phyloP scores from a whole-genome alignment of 2,797 vertebrate species.

The Petrocephalus sullivani region DNA sequence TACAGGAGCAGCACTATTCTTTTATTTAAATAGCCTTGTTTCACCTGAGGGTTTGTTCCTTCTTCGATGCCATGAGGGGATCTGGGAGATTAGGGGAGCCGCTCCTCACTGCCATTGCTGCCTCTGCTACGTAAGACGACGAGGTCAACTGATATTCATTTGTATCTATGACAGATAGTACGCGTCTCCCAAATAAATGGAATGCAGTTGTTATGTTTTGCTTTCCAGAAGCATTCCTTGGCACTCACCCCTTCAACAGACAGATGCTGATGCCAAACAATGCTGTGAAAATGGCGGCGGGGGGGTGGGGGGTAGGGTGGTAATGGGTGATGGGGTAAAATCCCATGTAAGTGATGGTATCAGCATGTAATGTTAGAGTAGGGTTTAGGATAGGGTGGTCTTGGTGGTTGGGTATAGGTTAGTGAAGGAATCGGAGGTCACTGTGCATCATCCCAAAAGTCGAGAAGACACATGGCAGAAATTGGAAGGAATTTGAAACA shows the following conservation, averaged over 20 bases:
- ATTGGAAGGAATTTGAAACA: not conserved
- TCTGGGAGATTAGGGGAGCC: slow-evolving; percentile 28
- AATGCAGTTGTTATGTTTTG: slow-evolving; percentile 19
- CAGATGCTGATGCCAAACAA: not conserved
- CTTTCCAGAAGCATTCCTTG: slow-evolving; percentile 10
- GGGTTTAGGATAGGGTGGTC: no score
- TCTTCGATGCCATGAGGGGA: slow-evolving; percentile 12
- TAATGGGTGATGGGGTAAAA: not conserved
- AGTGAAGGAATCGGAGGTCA: not conserved
- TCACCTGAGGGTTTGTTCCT: slow-evolving; percentile 22
- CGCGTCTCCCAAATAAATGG: not conserved
- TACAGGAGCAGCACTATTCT: not conserved
- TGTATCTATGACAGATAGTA: slow-evolving; percentile 17
- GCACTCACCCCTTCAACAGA: not conserved
- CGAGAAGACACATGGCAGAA: not conserved
- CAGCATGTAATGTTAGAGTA: not conserved
- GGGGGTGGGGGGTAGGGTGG: no score
- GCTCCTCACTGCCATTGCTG: slow-evolving; percentile 21
- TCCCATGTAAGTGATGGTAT: not conserved
- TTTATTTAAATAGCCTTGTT: not conserved
- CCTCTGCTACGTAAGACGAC: slow-evolving; percentile 19
- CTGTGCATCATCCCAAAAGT: not conserved
- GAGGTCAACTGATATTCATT: slow-evolving; percentile 21
- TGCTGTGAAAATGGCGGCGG: not conserved
- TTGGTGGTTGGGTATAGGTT: not conserved